These are phyloP conservation scores for Trichogramma evanescens DNA, from an alignment of 2,888 invertebrate genomes.

Conservation along the genomic window DNA sequence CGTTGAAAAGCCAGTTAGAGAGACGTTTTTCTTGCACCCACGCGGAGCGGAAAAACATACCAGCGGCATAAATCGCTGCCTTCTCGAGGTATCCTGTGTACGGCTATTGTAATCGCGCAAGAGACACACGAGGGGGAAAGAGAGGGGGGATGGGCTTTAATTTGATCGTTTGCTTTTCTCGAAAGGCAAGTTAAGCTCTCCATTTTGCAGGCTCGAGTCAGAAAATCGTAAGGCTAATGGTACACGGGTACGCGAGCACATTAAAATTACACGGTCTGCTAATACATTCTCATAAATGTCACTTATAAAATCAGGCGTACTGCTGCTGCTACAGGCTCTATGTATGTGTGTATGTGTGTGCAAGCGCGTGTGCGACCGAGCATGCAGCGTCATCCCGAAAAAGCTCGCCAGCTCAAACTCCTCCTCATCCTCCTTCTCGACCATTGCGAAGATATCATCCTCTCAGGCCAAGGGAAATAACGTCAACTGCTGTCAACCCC, in stretches of 20 bases:
- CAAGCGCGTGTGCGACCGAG: conserved; percentile 12
- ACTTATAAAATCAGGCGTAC: conserved; percentile 23
- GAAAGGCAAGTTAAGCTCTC: no score
- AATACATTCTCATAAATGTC: conserved; percentile 33
- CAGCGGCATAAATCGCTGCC: no score
- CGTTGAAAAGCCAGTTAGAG: no score
- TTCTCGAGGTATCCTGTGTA: no score
- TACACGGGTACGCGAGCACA: conserved; percentile 19
- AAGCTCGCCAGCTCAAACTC: conserved; percentile 1
- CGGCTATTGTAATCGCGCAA: no score
- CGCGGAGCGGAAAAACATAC: no score
- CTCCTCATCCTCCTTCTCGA: conserved; percentile 4
- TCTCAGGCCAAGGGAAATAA: conserved; percentile 18
- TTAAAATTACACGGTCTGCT: conserved; percentile 29
- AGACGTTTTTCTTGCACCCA: no score
- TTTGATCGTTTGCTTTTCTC: conserved; percentile 1
- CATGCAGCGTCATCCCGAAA: conserved; percentile 16
- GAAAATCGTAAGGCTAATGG: conserved; percentile 23
- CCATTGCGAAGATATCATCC: not conserved
- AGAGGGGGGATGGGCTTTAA: not conserved
- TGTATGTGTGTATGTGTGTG: no score
- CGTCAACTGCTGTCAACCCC: conserved; percentile 21
- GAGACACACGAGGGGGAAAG: no score
- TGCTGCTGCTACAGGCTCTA: no score
- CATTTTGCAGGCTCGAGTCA: not conserved